Evolutionary conservation across 1,140 invertebrate species (phyloP), one percentile per base, ranked within the genome.

Genomic region (Drosophila insularis): DNA sequence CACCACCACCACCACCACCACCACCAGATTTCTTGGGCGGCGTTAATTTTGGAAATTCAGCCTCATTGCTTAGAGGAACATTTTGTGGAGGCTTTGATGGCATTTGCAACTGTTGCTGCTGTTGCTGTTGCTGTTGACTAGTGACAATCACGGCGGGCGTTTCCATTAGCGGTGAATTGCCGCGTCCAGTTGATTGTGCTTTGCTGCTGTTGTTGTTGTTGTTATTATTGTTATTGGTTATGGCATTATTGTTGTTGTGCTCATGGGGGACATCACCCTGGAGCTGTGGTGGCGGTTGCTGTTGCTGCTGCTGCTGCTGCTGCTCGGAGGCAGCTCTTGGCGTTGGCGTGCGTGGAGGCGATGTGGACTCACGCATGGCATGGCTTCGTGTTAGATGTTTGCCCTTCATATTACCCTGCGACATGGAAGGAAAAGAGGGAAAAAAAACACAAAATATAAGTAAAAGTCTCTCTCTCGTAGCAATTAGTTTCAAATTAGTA

Each of bases 311-410:
- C 80, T 73, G 89, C 77, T 74, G 87, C 78, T 84, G 74, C 63
- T 76, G 76, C 63, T 89, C 80, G 53, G 77, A 80, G 80, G 71
- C 74, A 78, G 80, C 78, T 56, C 92, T 92, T 78, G 93, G 94
- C 67, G 93, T 94, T 61, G 94, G 93, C 76, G 96, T 95, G 74
- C 96, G 94, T 39, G 96, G 96, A 13, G 97, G 96, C 23, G 96
- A 97, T 61, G 96, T 94, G 70, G 96, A 95, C 92, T 98, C 97
- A 86, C 96, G 94, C 93, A 98, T 96, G 68, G 97, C 97, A 94
- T 97, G 96, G 82, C 97, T 97, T 86, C 97, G 94, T 23, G 97
- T 96, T 75, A 98, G 93, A 89, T 97, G 94, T 93, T 97, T 97
- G 63, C 95, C 94, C 93, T 97, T 97, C 91, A 94, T 94, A 89